These are phyloP conservation scores for Pseudorhombus dupliciocellatus DNA, from an alignment of 2,113 vertebrate species.

Conservation along the genomic window DNA sequence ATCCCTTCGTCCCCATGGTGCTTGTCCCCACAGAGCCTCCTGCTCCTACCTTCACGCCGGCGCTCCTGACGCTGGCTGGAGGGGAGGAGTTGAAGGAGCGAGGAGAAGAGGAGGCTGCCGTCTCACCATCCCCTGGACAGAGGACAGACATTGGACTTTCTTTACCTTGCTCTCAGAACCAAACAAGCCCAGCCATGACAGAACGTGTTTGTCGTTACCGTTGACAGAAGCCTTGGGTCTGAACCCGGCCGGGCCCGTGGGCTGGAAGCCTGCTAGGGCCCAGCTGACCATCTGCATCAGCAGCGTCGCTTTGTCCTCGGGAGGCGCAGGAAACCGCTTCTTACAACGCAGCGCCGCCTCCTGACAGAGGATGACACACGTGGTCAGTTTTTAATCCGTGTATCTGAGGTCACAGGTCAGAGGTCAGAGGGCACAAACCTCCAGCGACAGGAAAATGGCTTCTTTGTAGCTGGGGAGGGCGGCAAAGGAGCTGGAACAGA, in stretches of 20 bases:
- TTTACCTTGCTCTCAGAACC: too few relatives aligned
- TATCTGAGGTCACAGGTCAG: too few relatives aligned
- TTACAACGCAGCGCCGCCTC: constrained; percentile 83
- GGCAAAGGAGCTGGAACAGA: constrained; percentile 83
- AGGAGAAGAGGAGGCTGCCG: neutral
- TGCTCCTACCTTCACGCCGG: neutral
- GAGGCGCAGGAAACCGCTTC: constrained; percentile 78
- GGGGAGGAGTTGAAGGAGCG: constrained; percentile 1
- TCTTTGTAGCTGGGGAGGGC: constrained; percentile 85
- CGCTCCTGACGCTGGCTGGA: neutral
- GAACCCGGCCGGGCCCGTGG: constrained; percentile 82
- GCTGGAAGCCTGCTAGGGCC: constrained; percentile 88
- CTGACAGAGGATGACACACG: constrained; percentile 63
- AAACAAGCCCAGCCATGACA: too few relatives aligned
- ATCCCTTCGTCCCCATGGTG: neutral
- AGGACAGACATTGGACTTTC: neutral
- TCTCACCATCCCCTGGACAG: neutral
- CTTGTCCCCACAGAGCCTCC: neutral
- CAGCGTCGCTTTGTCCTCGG: constrained; percentile 71
- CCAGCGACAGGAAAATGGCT: constrained; percentile 85
- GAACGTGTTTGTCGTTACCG: too few relatives aligned
- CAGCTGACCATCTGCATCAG: constrained; percentile 89
- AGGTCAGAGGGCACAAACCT: constrained; percentile 78
- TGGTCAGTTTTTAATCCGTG: neutral
- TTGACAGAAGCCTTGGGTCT: constrained; percentile 50